Evolutionary conservation across 2,113 vertebrate genomes (phyloP).

Genomic region (Gobiocypris rarus): DNA sequence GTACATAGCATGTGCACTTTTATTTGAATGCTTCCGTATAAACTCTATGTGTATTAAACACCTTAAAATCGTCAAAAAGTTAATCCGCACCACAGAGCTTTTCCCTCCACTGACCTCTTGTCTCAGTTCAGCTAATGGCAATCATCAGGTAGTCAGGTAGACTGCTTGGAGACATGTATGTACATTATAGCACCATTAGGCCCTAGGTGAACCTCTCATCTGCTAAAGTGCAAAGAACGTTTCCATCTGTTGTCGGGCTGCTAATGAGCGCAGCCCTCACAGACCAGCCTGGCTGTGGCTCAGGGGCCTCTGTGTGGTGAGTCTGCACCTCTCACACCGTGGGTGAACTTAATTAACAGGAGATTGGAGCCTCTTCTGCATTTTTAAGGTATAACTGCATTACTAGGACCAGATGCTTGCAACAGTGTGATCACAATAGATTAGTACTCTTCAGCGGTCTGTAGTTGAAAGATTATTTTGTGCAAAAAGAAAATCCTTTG

Average conservation of each 20-base stretch:
- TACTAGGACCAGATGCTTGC: conserved; percentile 53
- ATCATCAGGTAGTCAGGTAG: conserved; percentile 43
- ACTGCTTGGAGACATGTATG: conserved; percentile 48
- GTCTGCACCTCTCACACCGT: conserved; percentile 46
- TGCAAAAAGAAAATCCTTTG: neutral
- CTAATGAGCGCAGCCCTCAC: conserved; percentile 46
- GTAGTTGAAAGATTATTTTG: neutral
- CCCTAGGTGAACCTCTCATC: conserved; percentile 41
- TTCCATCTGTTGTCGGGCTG: conserved; percentile 53
- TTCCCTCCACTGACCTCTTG: conserved; percentile 30
- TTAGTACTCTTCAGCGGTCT: neutral
- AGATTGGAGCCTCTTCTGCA: conserved; percentile 48
- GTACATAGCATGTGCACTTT: neutral
- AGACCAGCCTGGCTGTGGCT: conserved; percentile 33
- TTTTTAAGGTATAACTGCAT: conserved; percentile 23
- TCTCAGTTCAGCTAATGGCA: conserved; percentile 40
- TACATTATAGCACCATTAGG: conserved; percentile 42
- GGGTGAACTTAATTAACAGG: conserved; percentile 52
- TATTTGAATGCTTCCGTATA: too few relatives aligned
- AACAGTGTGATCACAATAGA: conserved; percentile 2
- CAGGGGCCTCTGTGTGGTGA: conserved; percentile 40
- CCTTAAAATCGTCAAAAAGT: neutral
- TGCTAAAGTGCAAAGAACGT: conserved; percentile 50
- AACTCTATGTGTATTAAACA: neutral
- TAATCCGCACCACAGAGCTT: neutral